These are phyloP conservation scores for Dasypolia templi DNA, from an alignment of 2,888 invertebrate genomes.

Conservation along the genomic window DNA sequence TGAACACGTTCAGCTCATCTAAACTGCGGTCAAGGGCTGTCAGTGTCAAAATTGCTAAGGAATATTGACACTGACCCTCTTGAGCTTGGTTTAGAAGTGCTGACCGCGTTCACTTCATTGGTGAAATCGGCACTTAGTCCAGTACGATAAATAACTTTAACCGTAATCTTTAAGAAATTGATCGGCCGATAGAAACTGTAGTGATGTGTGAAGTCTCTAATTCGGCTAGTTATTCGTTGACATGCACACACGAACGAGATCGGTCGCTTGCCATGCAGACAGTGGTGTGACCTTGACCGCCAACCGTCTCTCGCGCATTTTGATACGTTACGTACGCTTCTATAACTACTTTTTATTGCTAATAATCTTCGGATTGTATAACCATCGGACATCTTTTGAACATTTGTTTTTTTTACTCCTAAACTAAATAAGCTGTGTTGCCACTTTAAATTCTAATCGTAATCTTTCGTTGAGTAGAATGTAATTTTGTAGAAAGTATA, in stretches of 20 bases:
- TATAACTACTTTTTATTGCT: slow-evolving; percentile 14
- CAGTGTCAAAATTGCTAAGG: too few species aligned
- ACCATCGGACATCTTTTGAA: neutral
- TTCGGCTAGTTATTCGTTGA: slow-evolving; percentile 20
- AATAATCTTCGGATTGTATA: slow-evolving; percentile 18
- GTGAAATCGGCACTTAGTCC: too few species aligned
- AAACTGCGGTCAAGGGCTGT: too few species aligned
- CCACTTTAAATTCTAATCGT: neutral
- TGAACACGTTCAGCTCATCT: too few species aligned
- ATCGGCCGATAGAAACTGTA: slow-evolving; percentile 4
- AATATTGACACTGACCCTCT: too few species aligned
- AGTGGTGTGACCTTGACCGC: slow-evolving; percentile 48
- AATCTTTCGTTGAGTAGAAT: neutral
- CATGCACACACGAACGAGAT: slow-evolving; percentile 43
- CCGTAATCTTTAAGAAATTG: neutral
- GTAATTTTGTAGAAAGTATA: too few species aligned
- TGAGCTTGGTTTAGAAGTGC: too few species aligned
- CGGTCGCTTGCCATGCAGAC: slow-evolving; percentile 51
- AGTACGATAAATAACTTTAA: too few species aligned
- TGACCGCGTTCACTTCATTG: too few species aligned
- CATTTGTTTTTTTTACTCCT: neutral
- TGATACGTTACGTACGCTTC: slow-evolving; percentile 26
- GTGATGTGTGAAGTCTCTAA: slow-evolving; percentile 32
- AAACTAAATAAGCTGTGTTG: neutral
- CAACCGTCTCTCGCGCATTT: slow-evolving; percentile 42